Conservation (phyloP, 2,797 vertebrate genomes). For the Schizopygopsis malacanthus region DNA sequence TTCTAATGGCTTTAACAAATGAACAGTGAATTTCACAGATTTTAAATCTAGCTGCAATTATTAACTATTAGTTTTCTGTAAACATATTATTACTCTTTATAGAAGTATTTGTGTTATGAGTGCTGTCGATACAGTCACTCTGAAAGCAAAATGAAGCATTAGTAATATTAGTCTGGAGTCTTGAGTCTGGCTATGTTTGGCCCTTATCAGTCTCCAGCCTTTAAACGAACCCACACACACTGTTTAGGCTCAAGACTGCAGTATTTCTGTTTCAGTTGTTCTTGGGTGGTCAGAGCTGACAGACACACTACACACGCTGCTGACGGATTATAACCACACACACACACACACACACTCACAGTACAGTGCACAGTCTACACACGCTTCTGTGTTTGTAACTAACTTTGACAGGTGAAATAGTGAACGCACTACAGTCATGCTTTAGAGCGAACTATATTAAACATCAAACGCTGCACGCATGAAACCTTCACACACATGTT, state of each 20-base stretch:
- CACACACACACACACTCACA: slow-evolving; percentile 51
- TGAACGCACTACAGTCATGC: slow-evolving; percentile 13
- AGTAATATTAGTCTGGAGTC: background rate
- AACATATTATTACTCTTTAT: slow-evolving; percentile 19
- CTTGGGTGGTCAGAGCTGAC: slow-evolving; percentile 76
- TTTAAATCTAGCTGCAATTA: background rate
- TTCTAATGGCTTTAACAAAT: background rate
- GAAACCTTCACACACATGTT: slow-evolving; percentile 22
- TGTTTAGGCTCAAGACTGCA: slow-evolving; percentile 69
- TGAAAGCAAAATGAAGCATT: slow-evolving; percentile 9
- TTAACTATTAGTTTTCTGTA: slow-evolving; percentile 6
- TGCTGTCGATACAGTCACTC: background rate
- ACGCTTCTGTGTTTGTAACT: slow-evolving; percentile 33
- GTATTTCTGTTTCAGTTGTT: slow-evolving; percentile 66
- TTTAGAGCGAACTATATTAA: slow-evolving; percentile 29
- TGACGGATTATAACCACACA: slow-evolving; percentile 62
- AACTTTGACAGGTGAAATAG: slow-evolving; percentile 37
- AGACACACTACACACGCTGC: slow-evolving; percentile 62
- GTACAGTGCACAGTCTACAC: slow-evolving; percentile 49
- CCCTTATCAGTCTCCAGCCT: slow-evolving; percentile 28
- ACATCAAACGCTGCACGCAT: slow-evolving; percentile 8
- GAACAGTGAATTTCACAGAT: background rate
- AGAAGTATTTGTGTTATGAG: slow-evolving; percentile 1
- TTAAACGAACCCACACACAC: slow-evolving; percentile 45
- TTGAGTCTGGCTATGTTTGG: slow-evolving; percentile 42